Evolutionary conservation across 2,113 vertebrate species (phyloP).

Genomic region (Engystomops pustulosus): DNA sequence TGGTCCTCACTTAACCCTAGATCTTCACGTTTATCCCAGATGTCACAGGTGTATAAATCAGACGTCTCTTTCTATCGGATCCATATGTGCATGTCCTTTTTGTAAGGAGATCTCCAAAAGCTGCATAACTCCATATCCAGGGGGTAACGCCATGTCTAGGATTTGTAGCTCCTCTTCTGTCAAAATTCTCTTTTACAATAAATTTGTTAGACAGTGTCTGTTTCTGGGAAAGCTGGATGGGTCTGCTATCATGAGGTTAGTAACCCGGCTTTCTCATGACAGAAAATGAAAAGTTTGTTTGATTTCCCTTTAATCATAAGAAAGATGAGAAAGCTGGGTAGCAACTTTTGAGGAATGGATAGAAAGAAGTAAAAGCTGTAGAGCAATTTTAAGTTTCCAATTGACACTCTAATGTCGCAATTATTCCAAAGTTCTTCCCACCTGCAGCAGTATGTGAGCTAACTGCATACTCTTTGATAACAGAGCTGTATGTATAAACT

Average conservation of each 20-base stretch:
- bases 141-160: not conserved
- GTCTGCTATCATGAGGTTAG: not conserved
- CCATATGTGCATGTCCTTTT: not conserved
- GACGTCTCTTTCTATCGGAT: not conserved
- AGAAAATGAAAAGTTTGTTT: too few species aligned
- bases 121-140: not conserved
- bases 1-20: not conserved
- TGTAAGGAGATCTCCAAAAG: not conserved
- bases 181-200: not conserved
- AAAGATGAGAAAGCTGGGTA: too few species aligned
- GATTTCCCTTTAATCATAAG: too few species aligned
- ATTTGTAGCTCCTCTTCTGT: not conserved
- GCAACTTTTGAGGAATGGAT: too few species aligned
- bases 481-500: too few species aligned
- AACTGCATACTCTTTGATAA: not conserved
- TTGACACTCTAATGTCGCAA: too few species aligned
- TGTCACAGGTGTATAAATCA: not conserved
- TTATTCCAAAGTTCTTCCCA: not conserved
- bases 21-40: not conserved
- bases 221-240: not conserved
- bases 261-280: too few species aligned
- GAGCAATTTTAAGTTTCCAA: too few species aligned
- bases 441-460: not conserved
- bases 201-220: not conserved
- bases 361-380: not conserved